Evolutionary conservation across 2,113 vertebrate genomes (phyloP), one percentile per base, ranked within the genome.

Genomic region (Catharus minimus): DNA sequence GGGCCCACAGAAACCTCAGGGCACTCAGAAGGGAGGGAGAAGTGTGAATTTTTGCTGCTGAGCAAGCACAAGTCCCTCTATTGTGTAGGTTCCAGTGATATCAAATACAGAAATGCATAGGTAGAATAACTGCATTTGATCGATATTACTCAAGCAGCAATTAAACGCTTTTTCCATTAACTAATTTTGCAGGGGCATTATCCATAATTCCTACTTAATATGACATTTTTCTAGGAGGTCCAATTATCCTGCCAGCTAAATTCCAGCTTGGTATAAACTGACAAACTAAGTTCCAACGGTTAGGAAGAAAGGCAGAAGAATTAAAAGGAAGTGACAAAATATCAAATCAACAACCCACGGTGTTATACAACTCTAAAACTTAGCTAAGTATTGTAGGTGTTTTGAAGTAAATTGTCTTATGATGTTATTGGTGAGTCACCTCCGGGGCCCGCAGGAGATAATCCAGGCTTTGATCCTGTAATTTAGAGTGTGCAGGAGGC

Each of bases 321-420:
- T 72, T 89, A 91, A 94, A 93, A 85, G 82, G 84, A 86, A 95
- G 87, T 93, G 95, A 91, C 95, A 95, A 95, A 95, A 91, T 76
- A 96, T 89, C 94, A 94, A 92, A 93, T 91, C 94, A 95, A 89
- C 87, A 92, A 85, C 91, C 95, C 91, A 96, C 82, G 2, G 93
- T 94, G 94, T 94, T 93, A 94, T 14, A 94, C 87, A 95, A 93
- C 89, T 95, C 78, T 82, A 79, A 92, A 96, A 89, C 89, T 87
- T 92, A 71, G 87, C 89, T 91, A 93, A 93, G 91, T 89, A 87
- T 76, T 94, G 94, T 93, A 95, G 94, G 91, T 96, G 94, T 92
- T 96, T 89, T 91, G 84, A 93, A 94, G 78, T 86, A 89, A 92
- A 94, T 87, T 94, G 84, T 76, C 95, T 93, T 91, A 87, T 68